phyloP scores from a whole-genome alignment of 2,888 invertebrate genomes.

The Leptogaster cylindrica region DNA sequence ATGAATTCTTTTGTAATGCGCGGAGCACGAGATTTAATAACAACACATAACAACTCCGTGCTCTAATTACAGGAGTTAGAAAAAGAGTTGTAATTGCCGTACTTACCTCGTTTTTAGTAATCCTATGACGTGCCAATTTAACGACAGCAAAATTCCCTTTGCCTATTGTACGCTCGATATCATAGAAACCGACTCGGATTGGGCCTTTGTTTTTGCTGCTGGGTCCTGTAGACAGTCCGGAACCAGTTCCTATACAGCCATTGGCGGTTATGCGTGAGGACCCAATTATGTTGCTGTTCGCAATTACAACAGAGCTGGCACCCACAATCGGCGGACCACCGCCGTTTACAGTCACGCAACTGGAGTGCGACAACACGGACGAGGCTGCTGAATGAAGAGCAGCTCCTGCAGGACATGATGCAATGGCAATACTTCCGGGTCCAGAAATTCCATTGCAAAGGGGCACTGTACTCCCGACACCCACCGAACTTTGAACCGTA shows the following conservation, averaged over 20 bases:
- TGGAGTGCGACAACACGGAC: constrained; percentile 33
- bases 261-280: constrained; percentile 44
- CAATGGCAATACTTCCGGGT: not conserved
- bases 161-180: constrained; percentile 96
- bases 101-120: constrained; percentile 97
- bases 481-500: constrained; percentile 32
- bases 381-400: constrained; percentile 8
- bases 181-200: constrained; percentile 95
- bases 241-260: constrained; percentile 44
- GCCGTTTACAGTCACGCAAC: constrained; percentile 41
- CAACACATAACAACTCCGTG: too few species aligned
- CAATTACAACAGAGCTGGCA: not conserved
- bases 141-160: constrained; percentile 99
- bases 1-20: too few species aligned
- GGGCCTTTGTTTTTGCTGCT: constrained; percentile 67
- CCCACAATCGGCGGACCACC: not conserved
- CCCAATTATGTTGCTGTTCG: constrained; percentile 24
- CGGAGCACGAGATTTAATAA: too few species aligned
- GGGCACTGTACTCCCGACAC: constrained; percentile 43
- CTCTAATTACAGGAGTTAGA: too few species aligned
- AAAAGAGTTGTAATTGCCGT: not conserved
- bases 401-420: not conserved
- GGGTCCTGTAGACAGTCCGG: not conserved
- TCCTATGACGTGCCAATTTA: constrained; percentile 95
- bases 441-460: constrained; percentile 44